Base-by-base conservation (phyloP, 2,797 vertebrate genomes). In the Coranthus polyacanthus region DNA sequence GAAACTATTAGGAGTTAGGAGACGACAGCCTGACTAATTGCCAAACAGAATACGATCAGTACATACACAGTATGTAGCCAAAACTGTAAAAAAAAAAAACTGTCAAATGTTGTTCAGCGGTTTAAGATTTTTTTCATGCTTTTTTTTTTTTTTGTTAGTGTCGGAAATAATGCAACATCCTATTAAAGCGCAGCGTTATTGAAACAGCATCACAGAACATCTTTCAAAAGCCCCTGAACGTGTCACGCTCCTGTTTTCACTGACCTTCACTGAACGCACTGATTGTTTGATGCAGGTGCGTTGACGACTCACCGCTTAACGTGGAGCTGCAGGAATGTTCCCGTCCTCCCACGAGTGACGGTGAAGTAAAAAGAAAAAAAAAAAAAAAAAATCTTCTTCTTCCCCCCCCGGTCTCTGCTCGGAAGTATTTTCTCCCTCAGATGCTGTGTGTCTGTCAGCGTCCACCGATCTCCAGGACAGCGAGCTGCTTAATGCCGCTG, bases 401-500 rank as follows among this genome's bases (percentile, higher is more conserved):
- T 6, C 34, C 20, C 24, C 46, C 17, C 42, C 39, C 15, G n/a
- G 1, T 18, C 7, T 46, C 24, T 47, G 13, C 15, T 37, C 39
- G 43, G n/a, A 12, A 39, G 38, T 38, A 9, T 50, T 61, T 29
- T 18, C 66, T n/a, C 44, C 21, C 10, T 62, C 51, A 52, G 41
- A 36, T 12, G 68, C 52, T 22, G 22, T 10, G 39, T 6, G n/a
- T 55, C 56, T 52, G 55, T 69, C 60, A 68, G 54, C 54, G 47
- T 73, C 51, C 69, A 44, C 62, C 47, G 62, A 64, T 71, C 43
- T 49, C 26, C 26, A 29, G 26, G 26, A 29, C 26, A 29, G 26
- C 11, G 66, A 59, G 58, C 62, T 46, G 47, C 51, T 45, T 53
- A 39, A 57, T 55, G 60, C 37, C 9, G 11, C 75, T 24, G 13